Evolutionary conservation across 2,888 invertebrate species (phyloP).

Genomic region (Drosophila glabriapex): DNA sequence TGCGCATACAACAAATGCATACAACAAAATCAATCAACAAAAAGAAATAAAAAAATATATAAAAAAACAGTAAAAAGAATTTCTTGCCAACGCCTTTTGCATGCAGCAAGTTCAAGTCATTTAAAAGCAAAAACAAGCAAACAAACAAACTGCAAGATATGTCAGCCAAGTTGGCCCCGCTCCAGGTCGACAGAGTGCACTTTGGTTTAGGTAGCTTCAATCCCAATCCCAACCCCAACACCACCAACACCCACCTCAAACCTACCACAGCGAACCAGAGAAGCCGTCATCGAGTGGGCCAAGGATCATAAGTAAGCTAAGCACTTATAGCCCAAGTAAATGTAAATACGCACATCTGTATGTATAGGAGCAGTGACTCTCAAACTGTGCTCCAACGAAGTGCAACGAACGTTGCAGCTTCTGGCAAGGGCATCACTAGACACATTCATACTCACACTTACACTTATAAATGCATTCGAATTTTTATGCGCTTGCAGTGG

Average conservation of each 20-base stretch:
- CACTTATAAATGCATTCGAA: constrained; percentile 27
- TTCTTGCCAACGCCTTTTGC: constrained; percentile 45
- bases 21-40: constrained; percentile 73
- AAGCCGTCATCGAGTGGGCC: constrained; percentile 76
- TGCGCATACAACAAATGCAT: constrained; percentile 31
- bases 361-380: constrained; percentile 48
- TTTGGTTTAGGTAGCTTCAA: constrained; percentile 53
- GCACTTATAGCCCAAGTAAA: constrained; percentile 73
- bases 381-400: constrained; percentile 74
- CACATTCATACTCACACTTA: constrained; percentile 46
- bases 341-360: constrained; percentile 50
- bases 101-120: constrained; percentile 71
- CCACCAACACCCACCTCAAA: neutral
- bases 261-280: constrained; percentile 14
- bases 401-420: constrained; percentile 72
- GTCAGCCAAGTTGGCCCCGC: constrained; percentile 52
- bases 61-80: constrained; percentile 26
- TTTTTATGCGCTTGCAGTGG: constrained; percentile 32
- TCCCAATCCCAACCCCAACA: neutral
- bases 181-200: constrained; percentile 61
- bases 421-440: constrained; percentile 71
- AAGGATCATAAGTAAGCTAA: constrained; percentile 79
- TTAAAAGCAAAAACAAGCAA: constrained; percentile 74
- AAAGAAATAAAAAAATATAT: constrained; percentile 22
- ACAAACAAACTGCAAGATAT: constrained; percentile 59